Evolutionary conservation across 2,113 vertebrate genomes (phyloP).

Genomic region (Pampusana beccarii): DNA sequence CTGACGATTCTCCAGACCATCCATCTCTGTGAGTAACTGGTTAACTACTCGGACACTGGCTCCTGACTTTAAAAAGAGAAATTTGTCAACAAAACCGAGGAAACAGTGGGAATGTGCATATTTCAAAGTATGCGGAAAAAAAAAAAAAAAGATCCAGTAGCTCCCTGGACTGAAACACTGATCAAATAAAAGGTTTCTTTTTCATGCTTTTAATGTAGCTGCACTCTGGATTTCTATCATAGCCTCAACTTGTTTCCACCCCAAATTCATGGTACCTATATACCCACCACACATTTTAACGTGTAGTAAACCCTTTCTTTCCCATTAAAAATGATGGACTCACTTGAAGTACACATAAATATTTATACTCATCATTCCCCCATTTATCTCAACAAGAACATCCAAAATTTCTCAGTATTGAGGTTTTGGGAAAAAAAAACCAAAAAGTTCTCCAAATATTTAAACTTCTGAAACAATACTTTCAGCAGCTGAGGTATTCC

Average conservation of each 20-base stretch:
- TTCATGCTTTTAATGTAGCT: neutral
- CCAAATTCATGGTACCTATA: neutral
- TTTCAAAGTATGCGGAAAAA: neutral
- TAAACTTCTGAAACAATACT: neutral
- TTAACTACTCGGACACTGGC: constrained; percentile 93
- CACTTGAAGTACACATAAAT: neutral
- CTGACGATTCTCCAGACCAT: constrained; percentile 87
- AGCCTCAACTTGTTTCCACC: neutral
- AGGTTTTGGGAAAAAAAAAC: neutral
- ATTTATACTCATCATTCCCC: neutral
- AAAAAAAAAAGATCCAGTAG: neutral
- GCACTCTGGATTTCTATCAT: neutral
- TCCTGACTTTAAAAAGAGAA: constrained; percentile 79
- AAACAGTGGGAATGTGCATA: neutral
- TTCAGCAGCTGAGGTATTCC: neutral
- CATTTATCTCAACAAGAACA: neutral
- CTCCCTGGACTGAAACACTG: neutral
- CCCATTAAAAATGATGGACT: neutral
- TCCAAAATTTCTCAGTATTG: neutral
- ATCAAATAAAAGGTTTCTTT: neutral
- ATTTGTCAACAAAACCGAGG: neutral
- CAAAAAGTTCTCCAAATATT: neutral
- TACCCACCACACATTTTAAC: neutral
- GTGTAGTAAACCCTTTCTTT: neutral
- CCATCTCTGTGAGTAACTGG: constrained; percentile 98